Percentiles rank a stretch among this genome's conserved stretches.
Evolutionary conservation across 2,113 vertebrate species (phyloP).

Genomic region (Lontra canadensis): DNA sequence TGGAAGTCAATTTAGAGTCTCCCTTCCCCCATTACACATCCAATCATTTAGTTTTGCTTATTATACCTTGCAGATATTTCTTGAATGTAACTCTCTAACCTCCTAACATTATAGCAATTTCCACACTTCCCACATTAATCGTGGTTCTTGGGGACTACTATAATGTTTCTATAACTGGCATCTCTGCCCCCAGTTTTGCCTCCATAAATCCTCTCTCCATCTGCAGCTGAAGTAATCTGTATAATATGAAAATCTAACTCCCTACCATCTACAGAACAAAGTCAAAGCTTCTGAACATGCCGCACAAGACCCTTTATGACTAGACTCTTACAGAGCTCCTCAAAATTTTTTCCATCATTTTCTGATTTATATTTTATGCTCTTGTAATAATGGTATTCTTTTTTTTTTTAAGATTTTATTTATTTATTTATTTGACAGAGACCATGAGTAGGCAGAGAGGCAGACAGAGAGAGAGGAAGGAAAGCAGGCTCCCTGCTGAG

Average conservation of each 20-base stretch:
- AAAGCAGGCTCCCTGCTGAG: no score
- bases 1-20: neutral
- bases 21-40: neutral
- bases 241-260: neutral
- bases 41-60: neutral
- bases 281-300: neutral
- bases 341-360: neutral
- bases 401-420: no score
- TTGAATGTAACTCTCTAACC: neutral
- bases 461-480: no score
- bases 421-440: no score
- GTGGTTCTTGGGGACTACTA: neutral
- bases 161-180: neutral
- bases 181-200: neutral
- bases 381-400: neutral
- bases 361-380: neutral
- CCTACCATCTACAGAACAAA: neutral
- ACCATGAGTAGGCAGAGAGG: no score
- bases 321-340: neutral
- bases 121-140: neutral
- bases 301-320: neutral
- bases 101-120: neutral
- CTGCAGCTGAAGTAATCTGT: neutral
- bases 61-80: constrained; percentile 15
- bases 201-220: neutral